Evolutionary conservation across 2,888 invertebrate species (phyloP), one percentile per base, ranked within the genome.

Genomic region (Brachyopa scutellaris): DNA sequence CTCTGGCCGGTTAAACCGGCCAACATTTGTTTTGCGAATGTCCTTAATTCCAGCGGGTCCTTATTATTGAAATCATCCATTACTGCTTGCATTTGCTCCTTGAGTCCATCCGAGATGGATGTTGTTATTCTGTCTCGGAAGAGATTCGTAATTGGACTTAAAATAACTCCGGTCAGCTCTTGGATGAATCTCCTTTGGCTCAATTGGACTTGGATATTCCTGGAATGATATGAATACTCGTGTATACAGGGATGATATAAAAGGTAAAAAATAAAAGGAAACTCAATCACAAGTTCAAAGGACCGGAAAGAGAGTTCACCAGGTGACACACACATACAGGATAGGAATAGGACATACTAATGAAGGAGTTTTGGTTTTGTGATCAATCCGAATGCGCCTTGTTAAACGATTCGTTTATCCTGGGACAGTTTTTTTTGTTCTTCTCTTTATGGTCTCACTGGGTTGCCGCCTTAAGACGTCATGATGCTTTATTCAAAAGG

Each of bases 131-230:
- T 87, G 83, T 89, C 86, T 38, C 88, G 88, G 57, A 90, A 90
- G 9, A 90, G 82, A 79, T 88, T 89, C 51, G 90, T 89, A 47
- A 90, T 89, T n/a, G 90, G 90, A 78, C 88, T 88, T 62, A 90
- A 85, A 78, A 90, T 88, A 11, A 88, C 85, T n/a, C 89, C 88
- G 9, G 88, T 88, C 26, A 90, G 61, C 21, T 89, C 86, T 5
- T 88, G 86, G 62, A 90, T 87, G 36, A 90, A 78, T 3, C 87
- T 85, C 7, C 87, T 86, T 84, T 88, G 87, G 84, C 89, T 88
- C 84, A 90, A 74, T 85, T 89, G 88, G 4, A 90, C 88, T 31
- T 87, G 85, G 67, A 90, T 88, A 64, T 90, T 87, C 33, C 90
- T 90, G 76, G 45, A 55, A 85, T 15, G 61, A 72, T 26, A 76